Base-by-base conservation (phyloP, 2,113 vertebrate genomes). In the Corythaixoides concolor region DNA sequence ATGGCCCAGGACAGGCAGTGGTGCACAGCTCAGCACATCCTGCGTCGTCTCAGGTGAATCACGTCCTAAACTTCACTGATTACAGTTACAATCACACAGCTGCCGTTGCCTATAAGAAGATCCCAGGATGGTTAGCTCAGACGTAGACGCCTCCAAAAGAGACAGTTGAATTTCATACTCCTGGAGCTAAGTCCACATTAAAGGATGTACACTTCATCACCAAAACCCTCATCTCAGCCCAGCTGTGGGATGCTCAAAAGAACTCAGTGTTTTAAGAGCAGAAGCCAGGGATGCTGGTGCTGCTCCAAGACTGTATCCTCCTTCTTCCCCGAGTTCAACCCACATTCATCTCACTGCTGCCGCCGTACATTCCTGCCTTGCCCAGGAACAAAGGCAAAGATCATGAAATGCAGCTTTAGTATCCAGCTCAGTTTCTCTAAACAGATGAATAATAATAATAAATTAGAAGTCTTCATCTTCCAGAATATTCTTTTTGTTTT, bases 91-190 rank as follows among this genome's bases (percentile, higher is more conserved):
- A 39, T 39, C 11, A 32, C n/a, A 39, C 2, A 1, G 35, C 19
- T 11, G 64, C 27, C 12, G 0, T 27, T 24, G 32, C 24, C 49
- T 28, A 4, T 8, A 5, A 41, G 50, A 58, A 59, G 28, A 49
- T 32, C 47, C 67, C 23, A 10, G 30, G 20, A 30, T 8, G 6
- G 15, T 78, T 39, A 35, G 21, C 28, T 64, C 27, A 27, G 43
- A 8, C 26, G n/a, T 12, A 35, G 45, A 33, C 22, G 30, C 8
- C 50, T 41, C 62, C 30, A 41, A 37, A 84, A 17, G 11, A n/a
- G 30, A 39, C 59, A 15, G 8, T 2, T 2, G 7, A n/a, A n/a
- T 50, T 67, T 55, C 2, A 0, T 3, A 5, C 2, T 8, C 15
- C 3, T 12, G 41, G 67, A 91, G 47, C 18, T n/a, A 23, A n/a